Base-by-base conservation (phyloP, 2,797 vertebrate species). In the Tragelaphus eurycerus region DNA sequence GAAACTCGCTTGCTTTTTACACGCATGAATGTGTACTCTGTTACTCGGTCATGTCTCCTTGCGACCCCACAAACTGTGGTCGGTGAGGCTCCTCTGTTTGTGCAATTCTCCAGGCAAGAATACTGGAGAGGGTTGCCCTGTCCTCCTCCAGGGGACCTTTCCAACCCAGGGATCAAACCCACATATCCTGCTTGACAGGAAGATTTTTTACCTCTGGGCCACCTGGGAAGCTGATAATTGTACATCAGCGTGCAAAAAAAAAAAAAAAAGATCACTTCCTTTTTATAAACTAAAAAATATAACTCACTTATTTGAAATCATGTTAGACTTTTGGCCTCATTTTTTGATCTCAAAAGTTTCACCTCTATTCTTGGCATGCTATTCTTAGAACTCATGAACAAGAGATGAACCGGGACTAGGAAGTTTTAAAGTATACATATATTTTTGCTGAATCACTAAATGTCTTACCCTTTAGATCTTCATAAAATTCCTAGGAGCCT, bases 401-500 rank as follows among this genome's bases (percentile, higher is more conserved):
- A 93, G 82, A 1, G 17, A 57, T 38, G 29, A 92, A 50, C 6
- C 10, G 43, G 46, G 25, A 55, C 17, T 55, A 86, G 71, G 23
- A 21, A 52, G 38, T 88, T 96, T 78, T 48, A 54, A 95, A 60
- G 6, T 79, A 14, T 50, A n/a, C 60, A 12, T 25, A 11, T 59
- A 4, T 92, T 94, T 94, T 86, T 67, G 43, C 43, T 50, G 43
- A 94, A 34, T 92, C 60, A 62, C n/a, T 79, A 78, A 7, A 71
- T 93, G 95, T 96, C 95, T 97, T 95, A 86, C 78, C 55, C 92
- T 88, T 95, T 55, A 97, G 97, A 74, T 96, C 96, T 98, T 98
- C 90, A 93, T 90, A 97, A 97, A 98, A 97, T 99, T 97, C 99
- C 98, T 95, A 99, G 99, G 98, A 99, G 99, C 97, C 99, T 99